phyloP scores from a whole-genome alignment of 2,888 invertebrate genomes.

The Anthophora plumipes region DNA sequence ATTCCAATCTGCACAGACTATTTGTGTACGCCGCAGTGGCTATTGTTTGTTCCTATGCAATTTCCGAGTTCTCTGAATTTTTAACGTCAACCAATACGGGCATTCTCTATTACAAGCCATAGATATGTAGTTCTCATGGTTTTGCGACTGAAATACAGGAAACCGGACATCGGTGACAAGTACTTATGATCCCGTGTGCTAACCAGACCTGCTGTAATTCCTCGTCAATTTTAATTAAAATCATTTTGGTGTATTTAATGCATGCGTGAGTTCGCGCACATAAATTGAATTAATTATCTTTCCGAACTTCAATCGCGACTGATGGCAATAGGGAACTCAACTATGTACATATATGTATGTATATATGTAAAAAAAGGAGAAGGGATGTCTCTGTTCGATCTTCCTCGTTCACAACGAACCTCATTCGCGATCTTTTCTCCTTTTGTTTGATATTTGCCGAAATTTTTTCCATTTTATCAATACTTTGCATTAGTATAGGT shows the following conservation, averaged over 20 bases:
- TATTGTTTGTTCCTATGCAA: constrained; percentile 61
- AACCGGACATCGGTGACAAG: background rate
- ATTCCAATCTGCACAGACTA: constrained; percentile 61
- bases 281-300: constrained; percentile 75
- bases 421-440: background rate
- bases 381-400: background rate
- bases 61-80: constrained; percentile 58
- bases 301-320: constrained; percentile 51
- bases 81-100: constrained; percentile 42
- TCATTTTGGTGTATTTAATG: constrained; percentile 68
- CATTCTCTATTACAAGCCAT: constrained; percentile 41
- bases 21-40: constrained; percentile 50
- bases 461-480: background rate
- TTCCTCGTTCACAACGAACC: background rate
- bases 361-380: constrained; percentile 6
- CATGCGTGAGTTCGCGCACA: constrained; percentile 51
- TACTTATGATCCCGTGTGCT: constrained; percentile 16
- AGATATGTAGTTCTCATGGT: background rate
- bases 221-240: constrained; percentile 70
- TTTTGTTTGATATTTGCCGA: background rate
- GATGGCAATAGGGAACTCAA: constrained; percentile 16
- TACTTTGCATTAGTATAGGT: too few relatives aligned
- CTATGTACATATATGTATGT: too few relatives aligned
- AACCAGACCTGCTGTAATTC: constrained; percentile 24
- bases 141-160: constrained; percentile 31